These are phyloP conservation scores for Bos taurus DNA, from an alignment of 2,113 vertebrate species.

Conservation along the genomic window DNA sequence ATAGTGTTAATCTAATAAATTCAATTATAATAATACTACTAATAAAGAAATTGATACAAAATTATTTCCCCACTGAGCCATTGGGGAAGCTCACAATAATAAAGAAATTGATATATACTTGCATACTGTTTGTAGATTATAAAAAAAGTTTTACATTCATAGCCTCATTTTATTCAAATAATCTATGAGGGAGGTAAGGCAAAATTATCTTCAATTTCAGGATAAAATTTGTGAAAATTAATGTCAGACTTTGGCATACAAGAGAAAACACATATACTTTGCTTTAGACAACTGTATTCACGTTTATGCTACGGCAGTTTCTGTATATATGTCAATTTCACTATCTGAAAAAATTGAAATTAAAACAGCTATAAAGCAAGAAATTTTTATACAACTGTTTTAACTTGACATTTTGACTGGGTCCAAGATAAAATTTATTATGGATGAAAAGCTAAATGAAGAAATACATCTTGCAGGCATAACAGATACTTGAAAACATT, in stretches of 20 bases:
- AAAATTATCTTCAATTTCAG: background rate
- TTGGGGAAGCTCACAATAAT: background rate
- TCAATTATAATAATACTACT: background rate
- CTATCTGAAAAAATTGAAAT: background rate
- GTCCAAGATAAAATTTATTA: background rate
- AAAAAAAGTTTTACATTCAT: background rate
- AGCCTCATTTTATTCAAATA: background rate
- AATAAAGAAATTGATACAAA: background rate
- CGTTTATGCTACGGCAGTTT: background rate
- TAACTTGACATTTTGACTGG: background rate
- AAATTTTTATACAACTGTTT: background rate
- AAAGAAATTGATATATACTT: background rate
- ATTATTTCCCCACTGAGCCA: background rate
- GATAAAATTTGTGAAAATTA: background rate
- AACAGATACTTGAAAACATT: background rate
- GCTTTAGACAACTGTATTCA: background rate
- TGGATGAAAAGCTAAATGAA: background rate
- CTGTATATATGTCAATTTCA: background rate
- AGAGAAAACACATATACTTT: background rate
- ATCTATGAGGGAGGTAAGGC: background rate
- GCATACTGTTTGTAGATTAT: background rate
- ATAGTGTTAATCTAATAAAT: background rate
- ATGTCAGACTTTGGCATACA: background rate
- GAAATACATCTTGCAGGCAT: background rate
- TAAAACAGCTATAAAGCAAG: background rate